phyloP scores from a whole-genome alignment of 2,888 invertebrate species.

The Amblyjoppa fuscipennis region DNA sequence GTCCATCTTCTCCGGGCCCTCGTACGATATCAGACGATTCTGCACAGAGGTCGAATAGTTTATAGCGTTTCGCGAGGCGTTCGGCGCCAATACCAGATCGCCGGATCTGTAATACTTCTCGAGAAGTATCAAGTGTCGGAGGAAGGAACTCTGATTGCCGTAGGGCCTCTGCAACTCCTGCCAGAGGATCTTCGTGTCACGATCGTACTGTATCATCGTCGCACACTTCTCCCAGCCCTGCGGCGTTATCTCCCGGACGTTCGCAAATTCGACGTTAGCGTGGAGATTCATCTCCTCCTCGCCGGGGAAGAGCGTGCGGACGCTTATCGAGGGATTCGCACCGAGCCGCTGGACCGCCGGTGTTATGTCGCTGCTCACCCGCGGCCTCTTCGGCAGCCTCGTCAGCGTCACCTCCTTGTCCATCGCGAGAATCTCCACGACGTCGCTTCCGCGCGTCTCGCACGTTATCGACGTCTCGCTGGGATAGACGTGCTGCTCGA shows the following conservation, averaged over 20 bases:
- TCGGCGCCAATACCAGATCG: constrained; percentile 90
- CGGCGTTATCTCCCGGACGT: constrained; percentile 90
- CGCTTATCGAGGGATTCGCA: constrained; percentile 93
- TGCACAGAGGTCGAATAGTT: constrained; percentile 93
- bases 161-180: constrained; percentile 94
- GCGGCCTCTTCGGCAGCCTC: constrained; percentile 85
- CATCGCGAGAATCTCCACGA: constrained; percentile 85
- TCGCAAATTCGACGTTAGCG: constrained; percentile 91
- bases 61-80: constrained; percentile 91
- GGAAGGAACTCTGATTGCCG: constrained; percentile 94
- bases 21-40: constrained; percentile 92
- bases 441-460: constrained; percentile 74
- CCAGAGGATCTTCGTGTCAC: constrained; percentile 93
- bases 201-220: constrained; percentile 92
- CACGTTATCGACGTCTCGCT: constrained; percentile 69
- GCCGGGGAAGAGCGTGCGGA: constrained; percentile 92
- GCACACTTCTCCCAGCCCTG: constrained; percentile 95
- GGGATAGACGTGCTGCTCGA: constrained; percentile 78
- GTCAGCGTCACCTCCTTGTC: constrained; percentile 88
- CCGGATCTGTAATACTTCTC: constrained; percentile 95
- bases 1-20: constrained; percentile 85
- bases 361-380: constrained; percentile 85
- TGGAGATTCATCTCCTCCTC: constrained; percentile 93
- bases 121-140: constrained; percentile 92
- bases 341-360: constrained; percentile 90